Evolutionary conservation across 2,888 invertebrate species (phyloP).

Genomic region (Pheosia tremula): DNA sequence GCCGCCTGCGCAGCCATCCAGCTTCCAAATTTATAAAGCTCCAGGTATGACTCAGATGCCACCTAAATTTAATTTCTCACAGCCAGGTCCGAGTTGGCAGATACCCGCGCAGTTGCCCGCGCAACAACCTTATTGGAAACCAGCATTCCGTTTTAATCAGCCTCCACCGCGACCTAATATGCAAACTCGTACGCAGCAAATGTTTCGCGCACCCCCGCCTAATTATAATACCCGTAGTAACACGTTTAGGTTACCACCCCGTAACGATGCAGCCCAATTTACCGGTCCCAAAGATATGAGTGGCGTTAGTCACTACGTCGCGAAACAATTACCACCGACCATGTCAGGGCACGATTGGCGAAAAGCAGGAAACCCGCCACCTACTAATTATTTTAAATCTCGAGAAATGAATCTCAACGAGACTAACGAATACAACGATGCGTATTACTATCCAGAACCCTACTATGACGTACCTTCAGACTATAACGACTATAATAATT

Average conservation of each 20-base stretch:
- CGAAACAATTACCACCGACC: no score
- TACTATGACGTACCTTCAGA: slow-evolving; percentile 21
- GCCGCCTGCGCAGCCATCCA: background rate
- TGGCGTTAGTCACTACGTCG: no score
- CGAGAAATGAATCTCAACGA: slow-evolving; percentile 30
- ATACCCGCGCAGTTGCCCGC: no score
- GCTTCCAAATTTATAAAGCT: background rate
- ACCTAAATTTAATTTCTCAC: background rate
- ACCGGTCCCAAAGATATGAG: no score
- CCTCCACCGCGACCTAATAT: background rate
- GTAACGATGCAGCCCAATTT: no score
- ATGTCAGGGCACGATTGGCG: no score
- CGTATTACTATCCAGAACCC: slow-evolving; percentile 9
- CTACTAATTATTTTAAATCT: slow-evolving; percentile 33
- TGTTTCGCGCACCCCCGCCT: slow-evolving; percentile 14
- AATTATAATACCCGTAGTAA: slow-evolving; percentile 11
- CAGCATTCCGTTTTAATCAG: background rate
- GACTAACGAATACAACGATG: background rate
- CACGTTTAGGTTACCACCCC: slow-evolving; percentile 4
- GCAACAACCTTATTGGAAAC: background rate
- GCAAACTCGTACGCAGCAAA: slow-evolving; percentile 21
- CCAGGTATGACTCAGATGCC: background rate
- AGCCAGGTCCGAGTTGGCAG: background rate
- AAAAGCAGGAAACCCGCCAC: no score
- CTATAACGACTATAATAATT: slow-evolving; percentile 22